These are phyloP conservation scores for Drosophila busckii DNA, from an alignment of 1,140 invertebrate species.

Conservation along the genomic window DNA sequence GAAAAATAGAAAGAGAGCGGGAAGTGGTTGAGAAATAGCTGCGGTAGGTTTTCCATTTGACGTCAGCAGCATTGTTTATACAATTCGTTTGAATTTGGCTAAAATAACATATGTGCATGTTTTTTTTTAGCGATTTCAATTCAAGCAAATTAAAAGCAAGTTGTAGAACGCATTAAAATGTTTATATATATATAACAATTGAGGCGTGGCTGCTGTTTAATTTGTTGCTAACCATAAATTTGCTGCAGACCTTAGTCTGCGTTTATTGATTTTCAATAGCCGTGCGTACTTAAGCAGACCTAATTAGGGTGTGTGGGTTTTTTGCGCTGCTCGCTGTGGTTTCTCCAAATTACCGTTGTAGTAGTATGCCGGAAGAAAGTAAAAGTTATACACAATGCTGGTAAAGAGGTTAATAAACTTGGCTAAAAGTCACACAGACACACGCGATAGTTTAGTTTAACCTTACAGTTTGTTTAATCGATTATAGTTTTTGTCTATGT, in stretches of 20 bases:
- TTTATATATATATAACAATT: too few relatives aligned
- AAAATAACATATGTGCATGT: slow-evolving; percentile 18
- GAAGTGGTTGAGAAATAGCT: too few relatives aligned
- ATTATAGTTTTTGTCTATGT: slow-evolving; percentile 33
- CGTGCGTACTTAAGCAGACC: background rate
- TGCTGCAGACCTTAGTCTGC: slow-evolving; percentile 1
- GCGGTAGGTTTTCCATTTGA: slow-evolving; percentile 47
- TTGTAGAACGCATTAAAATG: slow-evolving; percentile 15
- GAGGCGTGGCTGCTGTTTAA: slow-evolving; percentile 22
- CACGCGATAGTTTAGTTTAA: slow-evolving; percentile 44
- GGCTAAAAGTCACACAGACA: slow-evolving; percentile 2
- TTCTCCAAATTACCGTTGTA: too few relatives aligned
- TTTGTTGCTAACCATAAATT: slow-evolving; percentile 33
- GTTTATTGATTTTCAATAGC: slow-evolving; percentile 32
- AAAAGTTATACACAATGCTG: slow-evolving; percentile 39
- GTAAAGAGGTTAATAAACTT: slow-evolving; percentile 64
- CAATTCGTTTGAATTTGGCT: slow-evolving; percentile 5
- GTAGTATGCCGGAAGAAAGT: slow-evolving; percentile 46
- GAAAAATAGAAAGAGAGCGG: too few relatives aligned
- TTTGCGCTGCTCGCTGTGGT: too few relatives aligned
- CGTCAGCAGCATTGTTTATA: slow-evolving; percentile 56
- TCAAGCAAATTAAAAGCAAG: slow-evolving; percentile 22
- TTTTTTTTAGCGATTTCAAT: slow-evolving; percentile 2
- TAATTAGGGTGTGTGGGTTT: too few relatives aligned
- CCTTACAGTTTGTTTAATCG: slow-evolving; percentile 74